These are phyloP conservation scores for Aethina tumida DNA, from an alignment of 1,140 invertebrate species.

Conservation along the genomic window DNA sequence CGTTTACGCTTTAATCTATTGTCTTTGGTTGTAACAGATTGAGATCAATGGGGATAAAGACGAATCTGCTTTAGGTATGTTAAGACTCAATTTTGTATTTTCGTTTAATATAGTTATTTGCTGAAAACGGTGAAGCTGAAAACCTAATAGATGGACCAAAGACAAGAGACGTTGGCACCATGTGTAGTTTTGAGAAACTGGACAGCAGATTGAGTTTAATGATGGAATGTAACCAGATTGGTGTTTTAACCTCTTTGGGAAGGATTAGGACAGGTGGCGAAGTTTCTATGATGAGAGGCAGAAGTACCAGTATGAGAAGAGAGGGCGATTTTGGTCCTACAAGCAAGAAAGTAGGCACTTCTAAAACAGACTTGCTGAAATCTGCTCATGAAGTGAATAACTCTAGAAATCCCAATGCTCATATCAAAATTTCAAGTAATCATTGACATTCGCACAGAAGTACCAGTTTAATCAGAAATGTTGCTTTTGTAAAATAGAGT, in stretches of 20 bases:
- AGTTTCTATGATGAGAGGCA: constrained; percentile 20
- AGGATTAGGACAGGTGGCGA: too few relatives aligned
- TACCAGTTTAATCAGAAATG: too few relatives aligned
- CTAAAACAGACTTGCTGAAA: constrained; percentile 52
- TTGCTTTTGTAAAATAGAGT: too few relatives aligned
- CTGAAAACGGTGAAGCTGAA: constrained; percentile 31
- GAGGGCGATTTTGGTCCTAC: constrained; percentile 35
- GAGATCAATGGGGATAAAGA: constrained; percentile 34
- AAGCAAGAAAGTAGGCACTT: constrained; percentile 38
- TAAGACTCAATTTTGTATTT: background rate
- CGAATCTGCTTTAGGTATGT: constrained; percentile 27
- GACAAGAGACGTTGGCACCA: constrained; percentile 51
- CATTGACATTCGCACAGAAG: too few relatives aligned
- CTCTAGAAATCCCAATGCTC: constrained; percentile 23
- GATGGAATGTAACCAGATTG: constrained; percentile 61
- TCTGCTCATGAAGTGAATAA: constrained; percentile 55
- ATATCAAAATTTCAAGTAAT: too few relatives aligned
- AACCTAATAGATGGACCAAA: constrained; percentile 40
- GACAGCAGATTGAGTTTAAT: constrained; percentile 59
- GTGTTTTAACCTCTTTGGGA: constrained; percentile 55
- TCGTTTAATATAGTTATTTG: constrained; percentile 12
- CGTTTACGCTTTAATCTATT: constrained; percentile 59
- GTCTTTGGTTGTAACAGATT: constrained; percentile 52
- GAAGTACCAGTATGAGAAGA: constrained; percentile 42
- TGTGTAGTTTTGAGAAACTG: constrained; percentile 55